A percentile compares a stretch with the other conserved stretches of the same genome.
These are phyloP conservation scores for Acridotheres tristis DNA, from an alignment of 2,797 vertebrate species.

Conservation along the genomic window DNA sequence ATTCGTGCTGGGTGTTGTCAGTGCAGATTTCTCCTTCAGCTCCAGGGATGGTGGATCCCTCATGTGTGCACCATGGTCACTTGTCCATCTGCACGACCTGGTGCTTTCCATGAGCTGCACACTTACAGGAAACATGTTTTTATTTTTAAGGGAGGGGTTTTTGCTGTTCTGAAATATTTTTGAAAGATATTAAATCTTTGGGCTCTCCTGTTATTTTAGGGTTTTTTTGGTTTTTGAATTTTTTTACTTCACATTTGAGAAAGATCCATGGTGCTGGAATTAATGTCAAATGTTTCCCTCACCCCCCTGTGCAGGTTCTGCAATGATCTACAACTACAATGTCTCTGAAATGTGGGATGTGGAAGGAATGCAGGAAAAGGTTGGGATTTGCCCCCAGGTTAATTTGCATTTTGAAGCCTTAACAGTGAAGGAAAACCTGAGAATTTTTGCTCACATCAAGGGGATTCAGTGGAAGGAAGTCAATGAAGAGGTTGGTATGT, in stretches of 20 bases:
- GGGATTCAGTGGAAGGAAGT: slow-evolving; percentile 80
- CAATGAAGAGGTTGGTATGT: slow-evolving; percentile 80
- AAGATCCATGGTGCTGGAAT: background rate
- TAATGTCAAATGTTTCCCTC: background rate
- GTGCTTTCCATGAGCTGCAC: background rate
- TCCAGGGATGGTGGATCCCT: background rate
- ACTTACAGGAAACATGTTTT: rapidly evolving
- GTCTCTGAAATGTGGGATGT: slow-evolving; percentile 78
- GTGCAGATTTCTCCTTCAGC: background rate
- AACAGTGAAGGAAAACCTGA: slow-evolving; percentile 90
- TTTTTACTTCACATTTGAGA: background rate
- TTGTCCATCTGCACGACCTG: background rate
- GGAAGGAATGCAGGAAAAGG: slow-evolving; percentile 79
- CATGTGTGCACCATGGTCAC: background rate
- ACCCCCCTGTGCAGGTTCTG: slow-evolving; percentile 71
- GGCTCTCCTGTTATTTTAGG: background rate
- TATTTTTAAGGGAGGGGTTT: background rate
- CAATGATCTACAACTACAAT: slow-evolving; percentile 79
- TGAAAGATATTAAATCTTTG: background rate
- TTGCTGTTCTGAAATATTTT: background rate
- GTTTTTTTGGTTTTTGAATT: background rate
- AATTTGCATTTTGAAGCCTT: slow-evolving; percentile 90
- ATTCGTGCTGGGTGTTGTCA: background rate
- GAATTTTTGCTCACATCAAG: slow-evolving; percentile 88
- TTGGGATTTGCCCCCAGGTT: slow-evolving; percentile 89